Evolutionary conservation across 2,797 vertebrate species (phyloP), one percentile per base, ranked within the genome.

Genomic region (Perodicticus potto): DNA sequence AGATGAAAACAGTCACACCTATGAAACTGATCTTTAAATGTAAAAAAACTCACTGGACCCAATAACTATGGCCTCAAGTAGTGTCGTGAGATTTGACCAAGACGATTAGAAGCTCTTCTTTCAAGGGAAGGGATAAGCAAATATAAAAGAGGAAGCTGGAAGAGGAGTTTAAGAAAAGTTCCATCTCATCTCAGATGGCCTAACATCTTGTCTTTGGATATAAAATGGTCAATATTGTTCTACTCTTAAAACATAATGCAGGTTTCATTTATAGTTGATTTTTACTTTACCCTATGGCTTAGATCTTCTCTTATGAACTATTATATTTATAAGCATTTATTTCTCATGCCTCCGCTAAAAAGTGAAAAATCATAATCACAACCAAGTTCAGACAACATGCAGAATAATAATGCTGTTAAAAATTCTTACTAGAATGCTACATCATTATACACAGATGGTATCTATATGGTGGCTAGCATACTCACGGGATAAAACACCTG

Each of bases 361-460:
- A 91, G 9, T 92, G 25, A 96, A 96, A 95, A 86, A 86, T 93
- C 70, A 73, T 78, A 80, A 95, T 85, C 49, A 81, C 40, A 86
- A 86, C 37, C 61, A 91, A 90, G 53, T 86, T 85, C 67, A 94
- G 93, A 91, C 34, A 94, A 49, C 61, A 94, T 83, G 37, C 14
- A 81, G 89, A 96, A 93, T 89, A 95, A 94, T 63, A 72, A 84
- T 23, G 27, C 73, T 55, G 45, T 82, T 93, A 57, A 69, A 63
- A 95, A 78, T 49, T 40, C 77, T 96, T 83, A 82, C 80, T 61
- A 74, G 34, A 85, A 25, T 45, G 29, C 82, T 65, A 86, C 19
- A 16, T 97, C 77, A 84, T 97, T 96, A 97, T 89, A 94, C 37
- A 91, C 91, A 97, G 94, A 97, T 95, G 86, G 88, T 67, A 22